Base-by-base conservation (phyloP, 1,140 invertebrate genomes). In the Caenorhabditis briggsae region DNA sequence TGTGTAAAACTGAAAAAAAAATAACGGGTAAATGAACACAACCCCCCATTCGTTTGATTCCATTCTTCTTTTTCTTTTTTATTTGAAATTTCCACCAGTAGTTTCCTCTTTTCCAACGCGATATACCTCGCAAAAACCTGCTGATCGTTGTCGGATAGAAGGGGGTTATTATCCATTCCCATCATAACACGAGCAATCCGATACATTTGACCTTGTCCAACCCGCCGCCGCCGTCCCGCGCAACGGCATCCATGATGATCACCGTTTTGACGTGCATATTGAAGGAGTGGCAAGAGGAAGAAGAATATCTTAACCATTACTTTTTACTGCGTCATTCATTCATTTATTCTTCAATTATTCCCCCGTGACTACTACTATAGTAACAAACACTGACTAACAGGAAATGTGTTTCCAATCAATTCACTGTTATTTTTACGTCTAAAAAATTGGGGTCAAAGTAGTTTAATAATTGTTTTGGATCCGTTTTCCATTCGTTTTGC, bases 241-340 rank as follows among this genome's bases (percentile, higher is more conserved):
- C 70, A 46, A 78, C 70, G 46, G 70, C 70, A 78, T 78, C 46
- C 70, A 46, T 23, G 70, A 78, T 78, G 70, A 78, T 78, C 20
- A 78, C 43, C 70, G n/a, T 78, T 23, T 53, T 48, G 46, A 50
- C 70, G 70, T 5, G 65, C 46, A 50, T 70, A 33, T 64, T 64
- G 23, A 7, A 70, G 16, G 33, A 78, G 65, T 46, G 65, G 18
- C 61, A 65, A 9, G 16, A 61, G 25, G 25, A 23, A 25, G 18
- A 61, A n/a, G 46, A 41, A 70, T 70, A 70, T 70, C 65, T 78
- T 78, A 50, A 78, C 70, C 46, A 78, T 78, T 78, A 78, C 70
- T 78, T 78, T 78, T 48, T 23, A 50, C 70, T 78, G 23, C 46
- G n/a, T n/a, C n/a, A 43, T 78, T 50, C 14, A 50, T 50, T 46